phyloP scores from a whole-genome alignment of 1,140 invertebrate genomes.

The Oryctes rhinoceros region DNA sequence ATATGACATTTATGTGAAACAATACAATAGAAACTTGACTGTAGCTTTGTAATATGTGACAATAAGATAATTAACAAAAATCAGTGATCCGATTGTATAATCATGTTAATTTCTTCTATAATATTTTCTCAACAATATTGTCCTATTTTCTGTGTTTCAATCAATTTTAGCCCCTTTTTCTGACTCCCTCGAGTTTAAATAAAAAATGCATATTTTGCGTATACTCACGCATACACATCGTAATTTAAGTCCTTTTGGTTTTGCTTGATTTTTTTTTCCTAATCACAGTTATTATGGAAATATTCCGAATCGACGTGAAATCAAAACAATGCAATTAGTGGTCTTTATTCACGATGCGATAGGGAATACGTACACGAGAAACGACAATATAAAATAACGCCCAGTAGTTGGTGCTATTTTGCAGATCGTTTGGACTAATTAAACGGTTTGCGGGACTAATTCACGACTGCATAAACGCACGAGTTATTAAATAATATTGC shows the following conservation, averaged over 20 bases:
- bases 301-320: not conserved
- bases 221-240: too few relatives aligned
- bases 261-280: not conserved
- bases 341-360: not conserved
- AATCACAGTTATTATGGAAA: not conserved
- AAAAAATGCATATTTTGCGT: too few relatives aligned
- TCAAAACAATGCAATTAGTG: not conserved
- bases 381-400: slow-evolving; percentile 1
- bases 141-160: too few relatives aligned
- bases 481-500: slow-evolving; percentile 7
- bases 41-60: too few relatives aligned
- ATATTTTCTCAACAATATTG: too few relatives aligned
- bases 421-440: slow-evolving; percentile 12
- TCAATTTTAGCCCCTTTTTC: too few relatives aligned
- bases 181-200: too few relatives aligned
- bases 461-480: slow-evolving; percentile 1
- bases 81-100: too few relatives aligned
- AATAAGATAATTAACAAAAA: too few relatives aligned
- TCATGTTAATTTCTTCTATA: too few relatives aligned
- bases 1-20: too few relatives aligned
- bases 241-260: not conserved
- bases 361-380: not conserved
- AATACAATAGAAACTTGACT: too few relatives aligned
- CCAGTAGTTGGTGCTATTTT: not conserved
- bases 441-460: not conserved